These are phyloP conservation scores for Acomys russatus DNA, from an alignment of 2,797 vertebrate genomes.

Conservation along the genomic window DNA sequence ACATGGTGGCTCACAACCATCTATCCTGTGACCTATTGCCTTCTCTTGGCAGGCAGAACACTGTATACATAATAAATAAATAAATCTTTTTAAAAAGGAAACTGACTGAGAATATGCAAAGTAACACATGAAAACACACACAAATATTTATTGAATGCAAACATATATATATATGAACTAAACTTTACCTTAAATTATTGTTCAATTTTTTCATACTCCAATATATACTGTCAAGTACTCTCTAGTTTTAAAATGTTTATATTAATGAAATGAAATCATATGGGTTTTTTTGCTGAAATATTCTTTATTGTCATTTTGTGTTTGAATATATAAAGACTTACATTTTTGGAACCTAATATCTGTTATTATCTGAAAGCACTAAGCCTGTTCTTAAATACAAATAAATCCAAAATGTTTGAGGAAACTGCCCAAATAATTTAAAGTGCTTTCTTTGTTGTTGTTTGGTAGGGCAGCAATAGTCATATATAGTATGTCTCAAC, in stretches of 20 bases:
- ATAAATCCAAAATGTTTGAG: background rate
- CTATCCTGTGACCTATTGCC: no score
- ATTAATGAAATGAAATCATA: background rate
- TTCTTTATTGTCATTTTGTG: background rate
- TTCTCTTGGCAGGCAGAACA: no score
- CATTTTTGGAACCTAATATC: constrained; percentile 1
- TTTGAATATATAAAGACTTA: constrained; percentile 12
- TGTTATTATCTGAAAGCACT: background rate
- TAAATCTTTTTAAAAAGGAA: no score
- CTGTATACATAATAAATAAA: no score
- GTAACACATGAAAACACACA: background rate
- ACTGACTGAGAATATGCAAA: background rate
- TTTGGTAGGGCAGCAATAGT: background rate
- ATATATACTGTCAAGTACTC: background rate
- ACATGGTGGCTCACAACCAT: no score
- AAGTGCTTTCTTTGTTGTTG: background rate
- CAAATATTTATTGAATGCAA: background rate
- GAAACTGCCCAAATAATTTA: constrained; percentile 47
- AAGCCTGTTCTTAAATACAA: background rate
- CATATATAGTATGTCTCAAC: background rate
- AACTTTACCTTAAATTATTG: background rate
- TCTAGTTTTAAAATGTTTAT: background rate
- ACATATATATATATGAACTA: background rate
- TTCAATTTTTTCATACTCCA: background rate
- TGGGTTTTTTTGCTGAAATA: background rate